Conservation (phyloP, 2,113 vertebrate genomes). For the Pelecanoides urinatrix region DNA sequence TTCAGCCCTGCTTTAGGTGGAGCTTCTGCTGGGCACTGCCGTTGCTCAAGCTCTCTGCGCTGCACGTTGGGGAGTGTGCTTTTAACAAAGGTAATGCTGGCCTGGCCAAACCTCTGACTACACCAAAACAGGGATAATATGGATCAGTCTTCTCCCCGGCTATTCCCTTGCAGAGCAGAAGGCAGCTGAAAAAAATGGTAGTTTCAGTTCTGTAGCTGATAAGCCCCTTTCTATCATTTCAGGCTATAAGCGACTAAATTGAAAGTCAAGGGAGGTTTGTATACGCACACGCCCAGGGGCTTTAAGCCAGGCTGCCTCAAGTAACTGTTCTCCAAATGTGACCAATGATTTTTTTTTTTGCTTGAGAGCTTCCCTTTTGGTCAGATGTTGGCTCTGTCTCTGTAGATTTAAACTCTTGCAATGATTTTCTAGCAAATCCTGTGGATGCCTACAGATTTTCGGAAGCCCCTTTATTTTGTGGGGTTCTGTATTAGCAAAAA, state of each 20-base stretch:
- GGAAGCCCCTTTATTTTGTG: neutral
- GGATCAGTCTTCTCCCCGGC: neutral
- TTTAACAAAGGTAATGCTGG: neutral
- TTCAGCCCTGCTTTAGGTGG: neutral
- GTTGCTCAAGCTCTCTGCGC: neutral
- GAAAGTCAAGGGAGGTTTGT: neutral
- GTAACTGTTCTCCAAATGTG: neutral
- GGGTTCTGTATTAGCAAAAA: neutral
- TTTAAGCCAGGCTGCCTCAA: neutral
- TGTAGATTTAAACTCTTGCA: neutral
- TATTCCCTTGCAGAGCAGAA: neutral
- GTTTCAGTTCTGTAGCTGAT: neutral
- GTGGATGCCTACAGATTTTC: neutral
- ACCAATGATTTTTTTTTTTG: neutral
- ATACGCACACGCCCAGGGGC: neutral
- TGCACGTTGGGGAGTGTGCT: rapidly evolving
- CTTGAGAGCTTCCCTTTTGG: neutral
- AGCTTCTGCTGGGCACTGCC: neutral
- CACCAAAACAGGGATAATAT: neutral
- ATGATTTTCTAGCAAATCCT: neutral
- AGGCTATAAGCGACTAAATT: rapidly evolving
- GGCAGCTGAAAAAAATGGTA: neutral
- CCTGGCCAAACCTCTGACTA: neutral
- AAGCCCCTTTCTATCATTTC: neutral
- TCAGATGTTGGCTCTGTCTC: neutral